phyloP scores from a whole-genome alignment of 2,113 vertebrate species.

The Poeciliopsis occidentalis region DNA sequence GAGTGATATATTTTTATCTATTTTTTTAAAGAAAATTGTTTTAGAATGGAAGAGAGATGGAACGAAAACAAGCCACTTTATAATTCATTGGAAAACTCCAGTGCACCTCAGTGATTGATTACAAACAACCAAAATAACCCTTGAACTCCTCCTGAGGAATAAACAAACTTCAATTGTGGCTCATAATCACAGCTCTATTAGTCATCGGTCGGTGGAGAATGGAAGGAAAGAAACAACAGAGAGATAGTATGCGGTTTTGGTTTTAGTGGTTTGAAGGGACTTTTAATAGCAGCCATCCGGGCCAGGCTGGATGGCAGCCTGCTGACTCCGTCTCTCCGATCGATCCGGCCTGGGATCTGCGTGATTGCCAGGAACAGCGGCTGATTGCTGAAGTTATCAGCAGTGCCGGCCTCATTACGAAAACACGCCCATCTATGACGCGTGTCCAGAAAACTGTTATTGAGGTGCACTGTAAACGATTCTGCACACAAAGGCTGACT shows the following conservation, averaged over 20 bases:
- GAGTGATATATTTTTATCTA: not conserved
- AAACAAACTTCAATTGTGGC: constrained; percentile 58
- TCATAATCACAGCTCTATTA: constrained; percentile 56
- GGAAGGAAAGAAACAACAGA: constrained; percentile 56
- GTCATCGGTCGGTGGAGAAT: constrained; percentile 46
- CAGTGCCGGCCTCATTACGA: constrained; percentile 33
- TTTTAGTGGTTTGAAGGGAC: constrained; percentile 54
- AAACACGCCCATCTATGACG: constrained; percentile 23
- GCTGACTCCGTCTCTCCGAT: constrained; percentile 64
- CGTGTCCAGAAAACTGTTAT: constrained; percentile 8
- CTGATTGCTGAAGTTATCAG: constrained; percentile 67
- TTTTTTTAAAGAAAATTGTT: constrained; percentile 5
- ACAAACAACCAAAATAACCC: constrained; percentile 43
- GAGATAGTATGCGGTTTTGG: constrained; percentile 47
- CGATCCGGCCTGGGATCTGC: constrained; percentile 56
- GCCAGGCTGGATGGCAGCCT: constrained; percentile 64
- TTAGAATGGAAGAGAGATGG: constrained; percentile 5
- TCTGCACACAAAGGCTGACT: constrained; percentile 5
- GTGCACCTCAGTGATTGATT: constrained; percentile 47
- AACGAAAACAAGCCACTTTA: constrained; percentile 11
- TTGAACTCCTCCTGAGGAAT: constrained; percentile 38
- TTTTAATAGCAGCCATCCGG: constrained; percentile 68
- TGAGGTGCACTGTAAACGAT: not conserved
- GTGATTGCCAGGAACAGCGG: constrained; percentile 63
- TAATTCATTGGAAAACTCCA: constrained; percentile 35